These are phyloP conservation scores for Pavo muticus DNA, from an alignment of 2,113 vertebrate species.

Conservation along the genomic window DNA sequence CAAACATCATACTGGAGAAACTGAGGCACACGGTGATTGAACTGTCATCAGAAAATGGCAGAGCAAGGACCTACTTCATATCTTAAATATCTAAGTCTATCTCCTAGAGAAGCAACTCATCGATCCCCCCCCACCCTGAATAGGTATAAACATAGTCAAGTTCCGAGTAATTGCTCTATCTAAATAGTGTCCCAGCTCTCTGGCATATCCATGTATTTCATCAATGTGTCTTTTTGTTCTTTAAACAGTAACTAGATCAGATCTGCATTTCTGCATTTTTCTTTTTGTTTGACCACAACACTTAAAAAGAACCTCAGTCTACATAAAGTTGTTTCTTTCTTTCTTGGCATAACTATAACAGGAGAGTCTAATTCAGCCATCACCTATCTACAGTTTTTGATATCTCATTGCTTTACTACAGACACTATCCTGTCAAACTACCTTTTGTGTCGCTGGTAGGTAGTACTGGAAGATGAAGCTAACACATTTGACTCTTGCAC, in stretches of 20 bases:
- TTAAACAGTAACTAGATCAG: background rate
- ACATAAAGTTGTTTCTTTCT: background rate
- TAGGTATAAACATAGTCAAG: background rate
- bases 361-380: background rate
- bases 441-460: background rate
- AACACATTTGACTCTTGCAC: background rate
- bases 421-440: background rate
- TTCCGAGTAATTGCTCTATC: background rate
- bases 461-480: background rate
- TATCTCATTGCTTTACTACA: background rate
- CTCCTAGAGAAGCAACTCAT: background rate
- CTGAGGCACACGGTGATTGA: background rate
- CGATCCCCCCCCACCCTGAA: background rate
- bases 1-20: background rate
- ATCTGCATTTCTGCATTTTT: fast-evolving
- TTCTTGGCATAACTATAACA: background rate
- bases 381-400: background rate
- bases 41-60: background rate
- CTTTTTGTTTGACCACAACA: background rate
- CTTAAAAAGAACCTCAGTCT: background rate
- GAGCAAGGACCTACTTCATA: background rate
- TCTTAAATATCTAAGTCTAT: background rate
- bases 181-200: background rate
- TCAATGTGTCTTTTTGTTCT: background rate
- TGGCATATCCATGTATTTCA: background rate